phyloP scores from a whole-genome alignment of 1,140 invertebrate species.

The Ceratina calcarata region DNA sequence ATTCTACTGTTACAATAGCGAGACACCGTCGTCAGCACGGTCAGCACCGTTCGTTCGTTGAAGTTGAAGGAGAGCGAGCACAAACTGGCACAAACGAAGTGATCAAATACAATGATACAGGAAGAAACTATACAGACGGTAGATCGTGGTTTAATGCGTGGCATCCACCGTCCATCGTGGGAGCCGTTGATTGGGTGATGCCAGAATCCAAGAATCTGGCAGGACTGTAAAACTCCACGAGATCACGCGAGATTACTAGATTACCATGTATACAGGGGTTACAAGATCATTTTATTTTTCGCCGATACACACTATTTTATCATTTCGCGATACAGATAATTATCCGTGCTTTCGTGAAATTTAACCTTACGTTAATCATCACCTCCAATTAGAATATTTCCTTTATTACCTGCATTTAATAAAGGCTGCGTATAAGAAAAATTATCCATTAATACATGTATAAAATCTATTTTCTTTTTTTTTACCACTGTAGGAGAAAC shows the following conservation, averaged over 20 bases:
- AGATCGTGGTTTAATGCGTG: slow-evolving; percentile 70
- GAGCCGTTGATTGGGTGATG: slow-evolving; percentile 75
- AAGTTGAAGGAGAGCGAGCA: slow-evolving; percentile 26
- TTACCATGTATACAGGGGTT: background rate
- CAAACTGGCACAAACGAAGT: slow-evolving; percentile 45
- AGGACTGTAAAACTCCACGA: slow-evolving; percentile 2
- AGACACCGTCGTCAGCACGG: slow-evolving; percentile 13
- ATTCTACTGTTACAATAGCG: slow-evolving; percentile 23
- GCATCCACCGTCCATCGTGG: slow-evolving; percentile 76
- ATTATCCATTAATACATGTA: too few species aligned
- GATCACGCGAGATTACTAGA: too few species aligned
- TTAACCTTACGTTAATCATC: background rate
- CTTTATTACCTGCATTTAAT: too few species aligned
- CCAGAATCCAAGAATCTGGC: slow-evolving; percentile 8
- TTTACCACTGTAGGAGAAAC: background rate
- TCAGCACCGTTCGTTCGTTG: slow-evolving; percentile 21
- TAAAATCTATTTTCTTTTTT: background rate
- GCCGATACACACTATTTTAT: background rate
- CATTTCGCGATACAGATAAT: background rate
- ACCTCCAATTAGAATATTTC: too few species aligned
- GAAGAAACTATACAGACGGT: slow-evolving; percentile 47
- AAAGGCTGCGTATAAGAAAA: too few species aligned
- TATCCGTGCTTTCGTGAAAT: background rate
- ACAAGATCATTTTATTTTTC: slow-evolving; percentile 10
- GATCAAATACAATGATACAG: slow-evolving; percentile 39